These are phyloP conservation scores for rat (Rattus norvegicus) DNA, from an alignment of 2,113 vertebrate species.

Conservation along the genomic window GRCr8 NC_086023.1:71303001-71303500, in stretches of 20 bases:
- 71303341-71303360: not conserved
- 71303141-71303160: not conserved
- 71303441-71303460: not conserved
- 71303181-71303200: not conserved
- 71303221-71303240: not conserved
- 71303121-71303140: not conserved
- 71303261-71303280: not conserved
- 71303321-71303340: not conserved
- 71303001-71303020: conserved; percentile 2
- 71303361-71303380: not conserved
- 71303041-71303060: not conserved
- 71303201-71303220: not conserved
- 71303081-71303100: not conserved
- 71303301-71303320: not conserved
- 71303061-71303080: not conserved
- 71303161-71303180: not conserved
- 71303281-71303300: not conserved
- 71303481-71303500: not conserved
- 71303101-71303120: not conserved
- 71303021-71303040: not conserved
- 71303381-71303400: not conserved
- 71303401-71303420: not conserved
- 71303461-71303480: not conserved
- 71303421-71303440: not conserved
- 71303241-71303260: not conserved